A percentile compares a stretch with the other conserved stretches of the same genome.
These are phyloP conservation scores for Drosophila gaucha DNA, from an alignment of 2,888 invertebrate species.

Conservation along the genomic window DNA sequence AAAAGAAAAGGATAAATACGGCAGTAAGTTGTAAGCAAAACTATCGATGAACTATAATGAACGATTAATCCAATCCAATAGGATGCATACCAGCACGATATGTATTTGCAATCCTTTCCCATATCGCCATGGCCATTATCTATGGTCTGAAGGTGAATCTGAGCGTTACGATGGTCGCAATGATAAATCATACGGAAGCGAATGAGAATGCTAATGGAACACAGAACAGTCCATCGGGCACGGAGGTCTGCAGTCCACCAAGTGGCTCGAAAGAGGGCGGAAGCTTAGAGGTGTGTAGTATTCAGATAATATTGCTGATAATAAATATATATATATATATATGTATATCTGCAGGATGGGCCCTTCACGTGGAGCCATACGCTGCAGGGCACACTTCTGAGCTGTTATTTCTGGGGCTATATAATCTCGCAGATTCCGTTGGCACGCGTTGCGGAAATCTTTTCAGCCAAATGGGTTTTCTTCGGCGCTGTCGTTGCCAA, in stretches of 20 bases:
- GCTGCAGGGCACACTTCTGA: not conserved
- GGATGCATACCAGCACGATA: not conserved
- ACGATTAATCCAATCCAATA: not conserved
- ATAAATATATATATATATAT: too few species aligned
- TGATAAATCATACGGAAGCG: slow-evolving; percentile 3
- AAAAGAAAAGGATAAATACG: not conserved
- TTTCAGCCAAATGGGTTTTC: slow-evolving; percentile 5
- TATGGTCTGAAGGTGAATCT: not conserved
- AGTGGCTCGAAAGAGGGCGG: too few species aligned
- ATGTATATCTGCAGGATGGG: not conserved
- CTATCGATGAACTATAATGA: not conserved
- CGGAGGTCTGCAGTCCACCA: not conserved
- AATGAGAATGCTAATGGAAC: too few species aligned
- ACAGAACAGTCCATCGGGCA: too few species aligned
- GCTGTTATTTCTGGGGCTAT: slow-evolving; percentile 6
- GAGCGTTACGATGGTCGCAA: slow-evolving; percentile 4
- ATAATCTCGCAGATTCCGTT: not conserved
- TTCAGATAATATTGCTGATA: too few species aligned
- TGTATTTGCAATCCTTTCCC: not conserved
- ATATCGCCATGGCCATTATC: slow-evolving; percentile 1
- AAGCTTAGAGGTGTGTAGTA: too few species aligned
- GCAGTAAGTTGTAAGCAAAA: not conserved
- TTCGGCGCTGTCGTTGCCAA: not conserved
- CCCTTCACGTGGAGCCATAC: not conserved
- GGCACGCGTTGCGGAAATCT: not conserved